Base-by-base conservation (phyloP, 2,888 invertebrate genomes). In the Epirrita christyi region DNA sequence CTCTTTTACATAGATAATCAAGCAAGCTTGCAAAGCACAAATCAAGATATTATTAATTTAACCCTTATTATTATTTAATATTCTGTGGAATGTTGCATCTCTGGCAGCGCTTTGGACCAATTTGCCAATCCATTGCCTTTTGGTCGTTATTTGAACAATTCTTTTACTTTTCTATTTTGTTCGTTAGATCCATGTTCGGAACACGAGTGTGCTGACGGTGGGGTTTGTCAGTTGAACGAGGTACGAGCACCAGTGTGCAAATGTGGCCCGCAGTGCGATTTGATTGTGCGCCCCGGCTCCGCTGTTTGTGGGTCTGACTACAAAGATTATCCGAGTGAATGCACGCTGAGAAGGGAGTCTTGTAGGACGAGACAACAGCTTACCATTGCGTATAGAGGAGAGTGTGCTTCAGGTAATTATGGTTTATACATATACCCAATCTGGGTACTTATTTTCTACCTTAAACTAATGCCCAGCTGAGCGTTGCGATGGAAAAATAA, bases 141-240 rank as follows among this genome's bases (percentile, higher is more conserved):
- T 8, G 0, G 8, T 32, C 4, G 36, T 36, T 11, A 36, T 11
- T 36, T 11, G 8, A 32, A 3, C 13, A 48, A 41, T 28, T 41
- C n/a, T 43, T 37, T 37, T 29, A 47, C 34, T 14, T 40, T 45
- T 40, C 10, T 21, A 29, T 37, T 45, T 50, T 14, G 10, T 37
- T 43, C 41, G 6, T 2, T 92, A 98, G 98, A 98, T 93, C 98
- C 98, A 0, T 98, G 98, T 84, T 93, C 94, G 40, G 95, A 94
- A 55, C 93, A 96, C 67, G 93, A 94, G 75, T 98, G 98, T 86
- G 93, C 94, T 28, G 94, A 95, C 66, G 95, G 96, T 29, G 96
- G 97, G 78, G 93, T 97, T 59, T 98, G 98, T 87, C 96, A 96
- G 83, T 90, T 98, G 83, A 96, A 96, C 85, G 94, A 94, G 69